Evolutionary conservation across 2,797 vertebrate species (phyloP), one percentile per base, ranked within the genome.

Genomic region (Acanthurus lineatus): DNA sequence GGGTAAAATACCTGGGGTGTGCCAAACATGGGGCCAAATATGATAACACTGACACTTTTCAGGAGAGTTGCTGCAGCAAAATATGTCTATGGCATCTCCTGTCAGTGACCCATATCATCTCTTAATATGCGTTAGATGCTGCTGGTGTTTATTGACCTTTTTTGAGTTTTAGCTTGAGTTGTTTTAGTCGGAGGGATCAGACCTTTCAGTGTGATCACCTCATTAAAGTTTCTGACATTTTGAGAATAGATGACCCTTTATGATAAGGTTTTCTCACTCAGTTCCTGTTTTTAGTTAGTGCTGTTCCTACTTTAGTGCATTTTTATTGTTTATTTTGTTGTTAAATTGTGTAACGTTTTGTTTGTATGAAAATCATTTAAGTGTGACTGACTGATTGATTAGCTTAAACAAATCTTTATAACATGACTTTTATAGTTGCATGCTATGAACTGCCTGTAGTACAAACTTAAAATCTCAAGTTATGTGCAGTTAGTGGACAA

Each of bases 171-270:
- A 40, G 25, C 28, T 25, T 6, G 8, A n/a, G 47, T 22, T 28
- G 10, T 49, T 32, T 32, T 10, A n/a, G 47, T 45, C 44, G 35
- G 22, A 9, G 54, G 11, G 22, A 17, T 54, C 16, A 28, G 67
- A 45, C 38, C 12, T 2, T 32, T 38, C 3, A n/a, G n/a, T 53
- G 53, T n/a, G 38, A 68, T 59, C 63, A 35, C 48, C n/a, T 61
- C 4, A 44, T 67, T 12, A 22, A 16, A 57, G 7, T 19, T 20
- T 38, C 14, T 56, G 42, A 73, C 42, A 56, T 73, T 64, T 64
- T 19, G 40, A 19, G 42, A n/a, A n/a, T n/a, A n/a, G n/a, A n/a
- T n/a, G n/a, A n/a, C n/a, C n/a, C n/a, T n/a, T n/a, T n/a, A n/a
- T n/a, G n/a, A n/a, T n/a, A n/a, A n/a, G n/a, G n/a, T n/a, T n/a